phyloP scores from a whole-genome alignment of 1,140 invertebrate genomes.

The Eriosoma lanigerum region DNA sequence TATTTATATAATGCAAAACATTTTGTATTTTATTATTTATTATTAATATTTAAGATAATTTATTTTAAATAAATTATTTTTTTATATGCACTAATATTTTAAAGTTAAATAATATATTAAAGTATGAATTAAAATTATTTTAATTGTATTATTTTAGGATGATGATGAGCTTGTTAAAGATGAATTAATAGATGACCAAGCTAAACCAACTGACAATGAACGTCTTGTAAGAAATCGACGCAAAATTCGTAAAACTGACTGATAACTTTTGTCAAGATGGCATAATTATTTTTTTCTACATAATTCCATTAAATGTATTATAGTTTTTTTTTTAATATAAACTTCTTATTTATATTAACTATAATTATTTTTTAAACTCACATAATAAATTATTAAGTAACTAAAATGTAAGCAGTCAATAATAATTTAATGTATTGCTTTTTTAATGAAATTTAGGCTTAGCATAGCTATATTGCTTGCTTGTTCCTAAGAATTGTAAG shows the following conservation, averaged over 20 bases:
- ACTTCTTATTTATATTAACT: conserved; percentile 37
- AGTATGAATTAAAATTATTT: too few relatives aligned
- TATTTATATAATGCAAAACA: too few relatives aligned
- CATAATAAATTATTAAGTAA: conserved; percentile 10
- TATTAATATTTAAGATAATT: too few relatives aligned
- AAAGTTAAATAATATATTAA: too few relatives aligned
- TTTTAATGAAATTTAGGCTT: conserved; percentile 24
- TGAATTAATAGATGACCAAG: conserved; percentile 62
- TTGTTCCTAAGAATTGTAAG: conserved; percentile 44
- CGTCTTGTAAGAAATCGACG: conserved; percentile 59
- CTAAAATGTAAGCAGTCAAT: conserved; percentile 25
- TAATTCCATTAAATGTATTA: conserved; percentile 44
- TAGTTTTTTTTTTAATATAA: conserved; percentile 33
- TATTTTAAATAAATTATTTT: too few relatives aligned
- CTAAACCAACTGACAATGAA: conserved; percentile 41
- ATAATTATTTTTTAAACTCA: conserved; percentile 29
- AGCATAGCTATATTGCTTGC: conserved; percentile 35
- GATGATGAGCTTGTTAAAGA: conserved; percentile 62
- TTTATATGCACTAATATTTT: too few relatives aligned
- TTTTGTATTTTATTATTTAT: too few relatives aligned
- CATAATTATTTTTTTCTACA: conserved; percentile 19
- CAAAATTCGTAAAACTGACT: conserved; percentile 67
- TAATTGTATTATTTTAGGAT: conserved; percentile 55
- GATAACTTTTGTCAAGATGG: conserved; percentile 40
- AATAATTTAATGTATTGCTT: conserved; percentile 29